Conservation (phyloP, 1,140 invertebrate genomes). For the Potamilus streckersoni region DNA sequence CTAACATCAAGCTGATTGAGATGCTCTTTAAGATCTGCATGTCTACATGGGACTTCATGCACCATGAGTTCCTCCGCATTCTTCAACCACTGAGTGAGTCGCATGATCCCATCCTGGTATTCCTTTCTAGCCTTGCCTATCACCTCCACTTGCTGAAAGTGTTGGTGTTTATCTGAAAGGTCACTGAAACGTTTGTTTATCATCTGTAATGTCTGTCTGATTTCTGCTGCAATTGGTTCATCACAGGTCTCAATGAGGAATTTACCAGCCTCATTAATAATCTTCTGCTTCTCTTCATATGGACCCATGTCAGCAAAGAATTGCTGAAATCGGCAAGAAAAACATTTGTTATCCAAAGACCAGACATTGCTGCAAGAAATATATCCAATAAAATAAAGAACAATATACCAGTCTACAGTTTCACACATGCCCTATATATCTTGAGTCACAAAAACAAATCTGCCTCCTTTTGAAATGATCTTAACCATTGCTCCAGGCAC, state of each 20-base stretch:
- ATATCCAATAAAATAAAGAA: no score
- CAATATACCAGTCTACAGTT: no score
- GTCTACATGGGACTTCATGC: conserved; percentile 73
- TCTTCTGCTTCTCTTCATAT: conserved; percentile 89
- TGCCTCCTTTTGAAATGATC: no score
- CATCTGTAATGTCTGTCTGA: conserved; percentile 80
- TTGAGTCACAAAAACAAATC: no score
- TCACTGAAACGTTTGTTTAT: conserved; percentile 84
- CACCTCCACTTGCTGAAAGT: conserved; percentile 84
- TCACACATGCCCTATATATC: no score
- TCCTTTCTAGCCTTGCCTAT: conserved; percentile 84
- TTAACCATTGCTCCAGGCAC: no score
- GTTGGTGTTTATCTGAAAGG: conserved; percentile 46
- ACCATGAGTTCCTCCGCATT: conserved; percentile 75
- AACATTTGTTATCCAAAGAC: not conserved
- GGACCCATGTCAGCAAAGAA: conserved; percentile 86
- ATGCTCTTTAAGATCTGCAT: conserved; percentile 82
- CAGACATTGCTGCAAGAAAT: not conserved
- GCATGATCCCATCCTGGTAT: conserved; percentile 81
- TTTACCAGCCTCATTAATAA: conserved; percentile 85
- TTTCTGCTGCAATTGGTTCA: conserved; percentile 80
- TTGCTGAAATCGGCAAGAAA: conserved; percentile 49
- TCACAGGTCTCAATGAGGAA: conserved; percentile 90
- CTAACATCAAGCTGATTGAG: conserved; percentile 80
- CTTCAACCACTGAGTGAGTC: conserved; percentile 82